Percentiles rank a stretch among this genome's conserved stretches.
phyloP scores from a whole-genome alignment of 2,888 invertebrate species.

The Drosophila picticornis region DNA sequence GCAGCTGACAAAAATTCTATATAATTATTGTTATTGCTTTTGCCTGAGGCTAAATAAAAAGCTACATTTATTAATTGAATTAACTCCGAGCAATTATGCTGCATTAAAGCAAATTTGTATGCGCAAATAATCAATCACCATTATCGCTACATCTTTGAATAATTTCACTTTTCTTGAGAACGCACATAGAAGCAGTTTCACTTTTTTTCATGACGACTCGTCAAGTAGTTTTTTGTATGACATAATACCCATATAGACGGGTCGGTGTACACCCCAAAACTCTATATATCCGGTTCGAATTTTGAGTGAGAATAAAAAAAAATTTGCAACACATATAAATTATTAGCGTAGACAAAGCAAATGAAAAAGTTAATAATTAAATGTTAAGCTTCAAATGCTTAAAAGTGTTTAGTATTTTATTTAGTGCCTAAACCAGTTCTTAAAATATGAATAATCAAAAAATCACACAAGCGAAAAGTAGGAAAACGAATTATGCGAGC shows the following conservation, averaged over 20 bases:
- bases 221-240: conserved; percentile 49
- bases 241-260: conserved; percentile 47
- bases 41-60: conserved; percentile 40
- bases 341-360: conserved; percentile 38
- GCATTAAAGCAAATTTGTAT: conserved; percentile 72
- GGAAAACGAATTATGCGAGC: conserved; percentile 13
- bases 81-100: conserved; percentile 64
- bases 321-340: conserved; percentile 51
- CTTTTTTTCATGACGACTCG: conserved; percentile 49
- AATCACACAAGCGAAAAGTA: background rate
- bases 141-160: conserved; percentile 37
- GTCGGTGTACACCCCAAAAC: conserved; percentile 21
- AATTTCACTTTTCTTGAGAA: conserved; percentile 65
- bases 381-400: conserved; percentile 61
- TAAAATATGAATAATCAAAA: conserved; percentile 14
- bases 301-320: conserved; percentile 23
- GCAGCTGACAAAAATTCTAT: conserved; percentile 4
- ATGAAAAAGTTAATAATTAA: conserved; percentile 57
- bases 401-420: conserved; percentile 65
- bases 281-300: conserved; percentile 63
- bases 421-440: conserved; percentile 62
- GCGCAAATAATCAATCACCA: conserved; percentile 68
- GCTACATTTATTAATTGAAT: conserved; percentile 67
- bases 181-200: conserved; percentile 62
- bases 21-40: conserved; percentile 48